Conservation (phyloP, 2,113 vertebrate species). For the Bos javanicus region DNA sequence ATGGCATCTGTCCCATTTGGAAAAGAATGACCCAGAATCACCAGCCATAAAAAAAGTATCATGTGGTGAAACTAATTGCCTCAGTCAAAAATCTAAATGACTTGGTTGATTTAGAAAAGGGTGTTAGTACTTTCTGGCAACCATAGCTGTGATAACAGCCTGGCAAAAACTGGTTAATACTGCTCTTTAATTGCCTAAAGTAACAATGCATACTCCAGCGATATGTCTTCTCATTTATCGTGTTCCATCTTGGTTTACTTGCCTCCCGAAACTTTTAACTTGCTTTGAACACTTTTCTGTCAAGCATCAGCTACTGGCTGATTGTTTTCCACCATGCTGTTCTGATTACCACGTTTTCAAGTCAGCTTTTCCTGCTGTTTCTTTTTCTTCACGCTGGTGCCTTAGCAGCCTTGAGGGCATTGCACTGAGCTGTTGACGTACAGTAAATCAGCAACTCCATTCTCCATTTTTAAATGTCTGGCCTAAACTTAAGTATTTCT, state of each 20-base stretch:
- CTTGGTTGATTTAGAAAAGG: slow-evolving; percentile 18
- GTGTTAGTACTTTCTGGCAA: slow-evolving; percentile 50
- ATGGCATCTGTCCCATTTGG: background rate
- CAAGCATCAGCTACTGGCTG: slow-evolving; percentile 81
- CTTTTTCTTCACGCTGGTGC: slow-evolving; percentile 72
- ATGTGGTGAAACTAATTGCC: background rate
- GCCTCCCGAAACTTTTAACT: slow-evolving; percentile 79
- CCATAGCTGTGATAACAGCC: slow-evolving; percentile 28
- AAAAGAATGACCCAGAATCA: slow-evolving; percentile 1
- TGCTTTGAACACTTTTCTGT: slow-evolving; percentile 73
- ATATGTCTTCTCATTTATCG: slow-evolving; percentile 84
- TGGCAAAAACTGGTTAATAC: background rate
- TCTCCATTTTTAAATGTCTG: slow-evolving; percentile 32
- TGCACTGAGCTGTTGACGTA: slow-evolving; percentile 46
- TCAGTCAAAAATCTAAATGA: slow-evolving; percentile 55
- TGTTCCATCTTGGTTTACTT: slow-evolving; percentile 81
- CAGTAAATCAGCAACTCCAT: background rate
- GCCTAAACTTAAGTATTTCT: slow-evolving; percentile 13
- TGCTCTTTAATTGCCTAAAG: slow-evolving; percentile 80
- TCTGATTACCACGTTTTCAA: slow-evolving; percentile 78
- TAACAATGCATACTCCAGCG: slow-evolving; percentile 80
- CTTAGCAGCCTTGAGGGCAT: slow-evolving; percentile 63
- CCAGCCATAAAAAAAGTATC: background rate
- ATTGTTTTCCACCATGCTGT: slow-evolving; percentile 76
- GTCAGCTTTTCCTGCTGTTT: slow-evolving; percentile 77